A percentile compares a stretch with the other conserved stretches of the same genome.
These are phyloP conservation scores for Euwallacea similis DNA, from an alignment of 1,140 invertebrate species.

Conservation along the genomic window DNA sequence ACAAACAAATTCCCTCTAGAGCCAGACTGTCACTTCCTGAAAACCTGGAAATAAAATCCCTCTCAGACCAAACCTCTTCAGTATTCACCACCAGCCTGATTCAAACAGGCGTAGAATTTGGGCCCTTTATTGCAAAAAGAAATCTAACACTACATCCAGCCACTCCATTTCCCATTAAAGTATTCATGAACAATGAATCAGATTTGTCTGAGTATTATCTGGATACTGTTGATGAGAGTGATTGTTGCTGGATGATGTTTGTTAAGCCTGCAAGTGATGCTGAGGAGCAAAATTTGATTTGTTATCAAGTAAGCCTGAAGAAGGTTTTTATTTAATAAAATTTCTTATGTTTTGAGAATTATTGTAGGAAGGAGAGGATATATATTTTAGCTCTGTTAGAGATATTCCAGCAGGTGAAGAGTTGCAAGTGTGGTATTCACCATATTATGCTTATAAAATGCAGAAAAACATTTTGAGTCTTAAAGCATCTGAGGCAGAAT, in stretches of 20 bases:
- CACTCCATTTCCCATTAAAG: conserved; percentile 49
- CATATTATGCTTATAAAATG: conserved; percentile 56
- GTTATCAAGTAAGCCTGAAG: conserved; percentile 60
- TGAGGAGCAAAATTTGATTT: conserved; percentile 65
- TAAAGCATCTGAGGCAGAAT: conserved; percentile 9
- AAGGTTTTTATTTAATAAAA: too few species aligned
- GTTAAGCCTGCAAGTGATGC: conserved; percentile 56
- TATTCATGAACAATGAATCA: conserved; percentile 45
- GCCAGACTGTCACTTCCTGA: conserved; percentile 48
- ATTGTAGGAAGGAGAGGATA: conserved; percentile 56
- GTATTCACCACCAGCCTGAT: conserved; percentile 41
- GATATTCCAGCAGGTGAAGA: conserved; percentile 60
- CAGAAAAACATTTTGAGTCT: conserved; percentile 44
- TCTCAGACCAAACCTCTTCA: conserved; percentile 44
- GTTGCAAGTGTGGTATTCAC: conserved; percentile 65
- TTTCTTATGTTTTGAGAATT: neutral
- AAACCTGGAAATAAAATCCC: conserved; percentile 41
- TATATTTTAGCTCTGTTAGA: conserved; percentile 63
- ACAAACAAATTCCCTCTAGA: conserved; percentile 42
- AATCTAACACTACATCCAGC: conserved; percentile 45
- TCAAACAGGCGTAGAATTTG: conserved; percentile 48
- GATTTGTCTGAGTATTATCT: conserved; percentile 54
- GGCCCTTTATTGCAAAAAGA: conserved; percentile 49
- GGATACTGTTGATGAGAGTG: conserved; percentile 59
- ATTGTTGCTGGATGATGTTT: conserved; percentile 69